Conservation (phyloP, 1,140 invertebrate genomes). For the Bombus consobrinus region DNA sequence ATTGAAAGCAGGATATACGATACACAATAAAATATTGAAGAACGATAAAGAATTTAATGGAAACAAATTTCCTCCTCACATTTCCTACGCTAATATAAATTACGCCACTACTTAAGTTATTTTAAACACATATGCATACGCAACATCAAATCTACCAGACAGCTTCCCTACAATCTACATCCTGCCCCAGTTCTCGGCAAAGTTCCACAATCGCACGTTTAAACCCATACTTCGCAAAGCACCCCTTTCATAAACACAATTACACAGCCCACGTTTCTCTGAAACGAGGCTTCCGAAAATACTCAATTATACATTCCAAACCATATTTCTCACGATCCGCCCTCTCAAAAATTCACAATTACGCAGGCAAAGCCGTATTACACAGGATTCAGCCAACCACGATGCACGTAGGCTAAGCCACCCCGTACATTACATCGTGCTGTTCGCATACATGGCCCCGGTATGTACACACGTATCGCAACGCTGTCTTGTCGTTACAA, state of each 20-base stretch:
- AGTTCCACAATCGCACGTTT: background rate
- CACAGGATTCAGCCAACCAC: background rate
- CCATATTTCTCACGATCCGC: background rate
- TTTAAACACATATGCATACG: no score
- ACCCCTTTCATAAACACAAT: background rate
- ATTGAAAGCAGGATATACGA: no score
- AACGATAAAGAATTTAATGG: no score
- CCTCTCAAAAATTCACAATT: background rate
- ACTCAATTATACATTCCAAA: background rate
- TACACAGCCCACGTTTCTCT: background rate
- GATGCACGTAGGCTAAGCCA: background rate
- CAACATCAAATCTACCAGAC: background rate
- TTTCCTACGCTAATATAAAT: no score
- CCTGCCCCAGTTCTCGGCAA: background rate
- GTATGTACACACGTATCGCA: conserved; percentile 17
- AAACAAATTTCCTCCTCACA: no score
- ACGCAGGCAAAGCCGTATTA: background rate
- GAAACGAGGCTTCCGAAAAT: no score
- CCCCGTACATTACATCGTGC: background rate
- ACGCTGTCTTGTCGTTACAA: background rate
- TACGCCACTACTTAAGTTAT: no score
- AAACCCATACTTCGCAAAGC: background rate
- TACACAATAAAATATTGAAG: no score
- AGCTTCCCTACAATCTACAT: background rate
- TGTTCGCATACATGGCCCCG: background rate